Evolutionary conservation across 1,140 invertebrate genomes (phyloP).

Genomic region (Drosophila pectinifera): DNA sequence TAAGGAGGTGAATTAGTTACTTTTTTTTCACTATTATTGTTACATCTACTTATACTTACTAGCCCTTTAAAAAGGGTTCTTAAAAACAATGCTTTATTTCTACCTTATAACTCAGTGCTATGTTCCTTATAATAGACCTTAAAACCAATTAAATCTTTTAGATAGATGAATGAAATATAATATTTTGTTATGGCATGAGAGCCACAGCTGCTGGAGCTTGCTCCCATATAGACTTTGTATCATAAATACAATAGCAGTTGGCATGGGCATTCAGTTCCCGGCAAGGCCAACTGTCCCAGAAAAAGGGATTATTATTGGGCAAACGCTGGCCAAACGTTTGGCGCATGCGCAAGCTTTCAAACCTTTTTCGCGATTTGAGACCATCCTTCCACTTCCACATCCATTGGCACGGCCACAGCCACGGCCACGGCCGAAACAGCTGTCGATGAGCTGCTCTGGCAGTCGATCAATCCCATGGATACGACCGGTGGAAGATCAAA

Average conservation of each 20-base stretch:
- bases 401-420: not conserved
- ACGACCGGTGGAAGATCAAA: slow-evolving; percentile 66
- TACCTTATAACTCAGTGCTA: no score
- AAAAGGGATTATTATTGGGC: slow-evolving; percentile 32
- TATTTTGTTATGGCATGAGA: not conserved
- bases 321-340: slow-evolving; percentile 63
- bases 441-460: slow-evolving; percentile 50
- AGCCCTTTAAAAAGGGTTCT: no score
- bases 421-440: slow-evolving; percentile 66
- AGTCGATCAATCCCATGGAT: slow-evolving; percentile 59
- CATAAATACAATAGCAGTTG: slow-evolving; percentile 31
- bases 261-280: slow-evolving; percentile 40
- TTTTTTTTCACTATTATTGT: no score
- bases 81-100: not conserved
- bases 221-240: not conserved
- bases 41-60: no score
- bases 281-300: slow-evolving; percentile 51
- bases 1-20: no score
- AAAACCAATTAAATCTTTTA: not conserved
- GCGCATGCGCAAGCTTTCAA: slow-evolving; percentile 77
- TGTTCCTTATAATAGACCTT: not conserved
- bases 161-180: not conserved
- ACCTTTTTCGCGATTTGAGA: slow-evolving; percentile 81
- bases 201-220: not conserved
- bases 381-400: slow-evolving; percentile 24